phyloP scores from a whole-genome alignment of 2,113 vertebrate species.

The Hemichromis elongatus region DNA sequence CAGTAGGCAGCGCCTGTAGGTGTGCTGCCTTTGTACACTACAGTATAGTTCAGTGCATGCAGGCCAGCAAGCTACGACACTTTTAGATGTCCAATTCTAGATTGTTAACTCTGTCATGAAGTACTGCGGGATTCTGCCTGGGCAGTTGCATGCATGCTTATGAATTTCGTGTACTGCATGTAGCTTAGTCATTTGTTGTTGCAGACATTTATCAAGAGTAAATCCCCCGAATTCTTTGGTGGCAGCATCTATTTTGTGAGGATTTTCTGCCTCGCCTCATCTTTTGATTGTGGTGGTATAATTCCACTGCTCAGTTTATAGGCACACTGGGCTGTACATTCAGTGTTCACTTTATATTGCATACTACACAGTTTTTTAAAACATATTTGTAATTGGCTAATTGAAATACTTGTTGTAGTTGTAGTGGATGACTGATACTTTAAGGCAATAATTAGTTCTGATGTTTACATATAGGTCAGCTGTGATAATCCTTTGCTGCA shows the following conservation, averaged over 20 bases:
- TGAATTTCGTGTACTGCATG: neutral
- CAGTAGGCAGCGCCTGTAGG: neutral
- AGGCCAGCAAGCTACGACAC: neutral
- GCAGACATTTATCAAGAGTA: neutral
- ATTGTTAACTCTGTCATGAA: neutral
- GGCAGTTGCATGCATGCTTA: neutral
- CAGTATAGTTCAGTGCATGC: neutral
- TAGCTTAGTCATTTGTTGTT: neutral
- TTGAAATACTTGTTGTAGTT: neutral
- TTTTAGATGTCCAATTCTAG: neutral
- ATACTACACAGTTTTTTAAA: neutral
- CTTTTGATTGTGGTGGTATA: neutral
- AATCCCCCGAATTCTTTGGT: neutral
- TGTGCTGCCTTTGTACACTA: neutral
- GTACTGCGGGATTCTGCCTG: neutral
- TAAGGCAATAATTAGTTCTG: neutral
- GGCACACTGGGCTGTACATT: neutral
- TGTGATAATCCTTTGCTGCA: neutral
- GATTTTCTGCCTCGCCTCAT: neutral
- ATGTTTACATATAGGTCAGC: neutral
- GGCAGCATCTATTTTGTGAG: neutral
- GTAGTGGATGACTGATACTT: neutral
- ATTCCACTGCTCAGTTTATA: neutral
- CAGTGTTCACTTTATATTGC: neutral
- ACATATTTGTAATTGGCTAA: neutral